Evolutionary conservation across 2,113 vertebrate genomes (phyloP), one percentile per base, ranked within the genome.

Genomic region (Aythya baeri): DNA sequence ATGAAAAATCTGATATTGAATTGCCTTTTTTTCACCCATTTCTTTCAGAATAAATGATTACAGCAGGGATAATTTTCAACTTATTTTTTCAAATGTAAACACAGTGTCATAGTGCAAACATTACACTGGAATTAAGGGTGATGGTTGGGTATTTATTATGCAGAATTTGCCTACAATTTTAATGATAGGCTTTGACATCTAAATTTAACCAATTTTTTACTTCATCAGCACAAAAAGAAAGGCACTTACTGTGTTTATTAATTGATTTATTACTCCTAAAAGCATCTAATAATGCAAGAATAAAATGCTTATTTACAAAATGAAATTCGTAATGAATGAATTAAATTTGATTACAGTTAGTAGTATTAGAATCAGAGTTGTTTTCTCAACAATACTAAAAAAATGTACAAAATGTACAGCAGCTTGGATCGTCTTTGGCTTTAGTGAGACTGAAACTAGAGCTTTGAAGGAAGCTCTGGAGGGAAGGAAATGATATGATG

Each of bases 181-280:
- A 77, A 72, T 93, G 49, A 55, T 83, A 92, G 82, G 70, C 67
- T 67, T 89, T 76, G 62, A 85, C 80, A 76, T 65, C 52, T 82
- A 41, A 86, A 95, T 89, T 97, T 89, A 94, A 70, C 77, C 81
- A 72, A 89, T 77, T 80, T 89, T 86, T 34, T 83, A 67, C 49
- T 75, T 93, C 5, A 7, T 89, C 86, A 96, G 52, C 61, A 66
- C 63, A 79, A 57, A 85, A 93, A 77, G 84, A 89, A 88, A 87
- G 41, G 43, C 18, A 59, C 83, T 89, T 43, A 20, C 71, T 83
- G 22, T 63, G 57, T 90, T 93, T 93, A 84, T 86, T 78, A 89
- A 77, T 91, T 94, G 77, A 83, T 89, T 88, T 94, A 75, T 91
- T 89, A 11, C 36, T 89, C 86, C 75, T 95, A 93, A 95, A 92